Base-by-base conservation (phyloP, 2,113 vertebrate species). In the Mola mola region DNA sequence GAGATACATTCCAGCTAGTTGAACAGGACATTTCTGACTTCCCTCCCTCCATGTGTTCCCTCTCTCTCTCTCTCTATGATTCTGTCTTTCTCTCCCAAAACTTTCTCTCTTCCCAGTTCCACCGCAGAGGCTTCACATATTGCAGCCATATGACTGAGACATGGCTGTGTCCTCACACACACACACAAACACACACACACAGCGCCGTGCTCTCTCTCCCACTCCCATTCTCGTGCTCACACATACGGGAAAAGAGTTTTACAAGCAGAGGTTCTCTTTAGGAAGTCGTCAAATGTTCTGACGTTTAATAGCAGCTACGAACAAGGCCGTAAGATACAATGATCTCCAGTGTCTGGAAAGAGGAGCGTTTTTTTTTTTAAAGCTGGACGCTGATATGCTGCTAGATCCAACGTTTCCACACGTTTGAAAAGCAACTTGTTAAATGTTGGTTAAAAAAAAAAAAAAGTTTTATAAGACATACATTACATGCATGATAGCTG, bases 61-160 rank as follows among this genome's bases (percentile, higher is more conserved):
- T 10, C 66, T 65, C 69, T 28, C 61, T 47, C 53, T 31, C 59
- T 66, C 69, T 68, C 75, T 65, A n/a, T n/a, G 51, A 19, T 26
- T 42, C 52, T 22, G 28, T 59, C 53, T 61, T 66, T 43, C 58
- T 61, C 62, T 43, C 58, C 40, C 57, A 49, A 80, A 88, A 86
- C 83, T 90, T 84, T 87, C 88, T 81, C 83, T 78, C 74, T 58
- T 73, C 68, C 71, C 63, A 76, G 74, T 83, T 79, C 59, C 78
- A 88, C 87, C 87, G 46, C 87, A 85, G 85, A 87, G 77, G 49
- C 78, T 88, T 50, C 82, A 90, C 88, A 90, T 88, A 75, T 90
- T 90, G 88, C 85, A 75, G 85, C 88, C 88, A 88, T 88, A 88
- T 90, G 88, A 88, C 68, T 59, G 58, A 75, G 72, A 67, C 72